phyloP scores from a whole-genome alignment of 2,113 vertebrate species.

The Pao palembangensis region DNA sequence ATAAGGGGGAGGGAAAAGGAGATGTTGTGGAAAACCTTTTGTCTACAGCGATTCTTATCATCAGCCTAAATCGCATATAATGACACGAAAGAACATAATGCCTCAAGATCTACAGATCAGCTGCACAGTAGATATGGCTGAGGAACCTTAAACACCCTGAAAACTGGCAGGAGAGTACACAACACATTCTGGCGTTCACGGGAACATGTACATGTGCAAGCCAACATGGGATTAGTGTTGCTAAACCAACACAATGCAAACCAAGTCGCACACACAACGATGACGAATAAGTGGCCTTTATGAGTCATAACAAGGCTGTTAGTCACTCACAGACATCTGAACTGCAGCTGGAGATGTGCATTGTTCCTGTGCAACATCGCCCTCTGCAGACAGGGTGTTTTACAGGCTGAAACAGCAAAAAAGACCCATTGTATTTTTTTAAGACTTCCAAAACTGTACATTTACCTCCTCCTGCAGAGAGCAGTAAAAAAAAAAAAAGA shows the following conservation, averaged over 20 bases:
- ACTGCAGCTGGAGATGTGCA: constrained; percentile 42
- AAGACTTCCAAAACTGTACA: too few species aligned
- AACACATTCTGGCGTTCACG: not conserved
- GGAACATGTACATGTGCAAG: too few species aligned
- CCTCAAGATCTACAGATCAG: constrained; percentile 31
- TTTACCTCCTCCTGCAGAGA: too few species aligned
- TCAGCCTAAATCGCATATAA: constrained; percentile 53
- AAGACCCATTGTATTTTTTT: too few species aligned
- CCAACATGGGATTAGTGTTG: constrained; percentile 6
- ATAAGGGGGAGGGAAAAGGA: constrained; percentile 36
- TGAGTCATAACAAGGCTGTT: constrained; percentile 52
- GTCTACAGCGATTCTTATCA: constrained; percentile 35
- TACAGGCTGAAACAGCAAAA: too few species aligned
- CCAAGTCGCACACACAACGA: constrained; percentile 27
- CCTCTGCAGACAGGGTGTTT: constrained; percentile 35
- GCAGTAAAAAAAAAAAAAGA: too few species aligned
- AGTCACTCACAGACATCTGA: constrained; percentile 55
- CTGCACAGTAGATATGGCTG: constrained; percentile 40
- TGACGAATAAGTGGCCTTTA: constrained; percentile 21
- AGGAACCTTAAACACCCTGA: constrained; percentile 12
- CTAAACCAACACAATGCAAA: constrained; percentile 8
- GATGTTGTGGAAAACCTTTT: constrained; percentile 18
- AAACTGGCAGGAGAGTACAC: constrained; percentile 3
- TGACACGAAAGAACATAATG: constrained; percentile 32
- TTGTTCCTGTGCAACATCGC: constrained; percentile 37